Base-by-base conservation (phyloP, 2,113 vertebrate genomes). In the Neofelis nebulosa region DNA sequence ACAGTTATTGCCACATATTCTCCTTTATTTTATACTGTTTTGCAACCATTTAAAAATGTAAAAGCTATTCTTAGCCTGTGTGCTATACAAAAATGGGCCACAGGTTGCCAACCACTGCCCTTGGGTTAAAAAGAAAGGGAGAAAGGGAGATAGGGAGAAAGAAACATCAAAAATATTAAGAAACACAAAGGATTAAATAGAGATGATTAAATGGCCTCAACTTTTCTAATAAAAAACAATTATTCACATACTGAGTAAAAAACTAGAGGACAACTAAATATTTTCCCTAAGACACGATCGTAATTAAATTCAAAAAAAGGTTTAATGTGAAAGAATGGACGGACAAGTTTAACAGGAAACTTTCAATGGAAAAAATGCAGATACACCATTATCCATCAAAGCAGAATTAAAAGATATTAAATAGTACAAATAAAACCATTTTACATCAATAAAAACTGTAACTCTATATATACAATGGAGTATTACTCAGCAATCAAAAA, bases 351-450 rank as follows among this genome's bases (percentile, higher is more conserved):
- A 92, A 83, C 48, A 91, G 78, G 55, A 63, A 95, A 87, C 94
- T 74, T 71, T 94, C 84, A 96, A 38, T 18, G 31, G 61, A 41
- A 91, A 95, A 91, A 81, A 55, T 31, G 23, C 83, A 97, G 74
- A 48, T 90, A 29, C 92, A 48, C 65, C 29, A 93, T 57, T 87
- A 92, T 52, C 66, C 63, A 78, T 50, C 80, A 81, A 95, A 95
- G 73, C 31, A 57, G 55, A 90, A 96, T 69, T 83, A 84, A 96
- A 95, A 97, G n/a, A 73, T 33, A 84, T 80, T 92, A 90, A 87
- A 55, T 57, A 66, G 73, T 52, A 90, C 82, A 69, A 89, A 94
- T 68, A 71, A 92, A 95, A n/a, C 18, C 68, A 94, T 86, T 95
- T 83, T 79, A 86, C 74, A 19, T 33, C 85, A 41, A 96, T 90